These are phyloP conservation scores for Spodoptera litura DNA, from an alignment of 1,140 invertebrate species.

Conservation along the genomic window DNA sequence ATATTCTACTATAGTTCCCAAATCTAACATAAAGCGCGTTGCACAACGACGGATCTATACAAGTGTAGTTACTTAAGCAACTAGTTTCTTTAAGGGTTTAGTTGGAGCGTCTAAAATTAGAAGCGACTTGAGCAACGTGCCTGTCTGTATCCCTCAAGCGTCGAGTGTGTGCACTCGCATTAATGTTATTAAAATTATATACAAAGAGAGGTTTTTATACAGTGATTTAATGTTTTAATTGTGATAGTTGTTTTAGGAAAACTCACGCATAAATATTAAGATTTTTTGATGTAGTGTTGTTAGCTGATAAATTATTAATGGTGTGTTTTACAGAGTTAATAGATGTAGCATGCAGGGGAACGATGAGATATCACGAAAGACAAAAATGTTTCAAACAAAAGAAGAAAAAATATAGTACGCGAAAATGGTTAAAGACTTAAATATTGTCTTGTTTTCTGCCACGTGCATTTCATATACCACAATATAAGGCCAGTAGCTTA, in stretches of 20 bases:
- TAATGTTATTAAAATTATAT: slow-evolving; percentile 29
- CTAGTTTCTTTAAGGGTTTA: slow-evolving; percentile 25
- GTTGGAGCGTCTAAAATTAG: slow-evolving; percentile 27
- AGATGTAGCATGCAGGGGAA: too few species aligned
- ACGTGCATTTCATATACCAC: slow-evolving; percentile 5
- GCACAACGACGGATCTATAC: background rate
- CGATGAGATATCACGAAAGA: too few species aligned
- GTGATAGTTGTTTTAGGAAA: too few species aligned
- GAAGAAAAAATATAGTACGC: too few species aligned
- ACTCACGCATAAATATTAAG: too few species aligned
- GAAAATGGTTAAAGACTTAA: too few species aligned
- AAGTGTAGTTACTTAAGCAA: background rate
- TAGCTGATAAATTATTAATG: too few species aligned
- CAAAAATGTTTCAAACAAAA: too few species aligned
- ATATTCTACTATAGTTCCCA: too few species aligned
- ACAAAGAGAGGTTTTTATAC: background rate
- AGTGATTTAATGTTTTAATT: background rate
- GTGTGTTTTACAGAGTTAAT: too few species aligned
- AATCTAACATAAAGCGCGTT: background rate
- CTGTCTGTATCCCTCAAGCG: slow-evolving; percentile 11
- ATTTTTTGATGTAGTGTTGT: too few species aligned
- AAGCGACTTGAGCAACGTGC: background rate
- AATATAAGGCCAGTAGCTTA: slow-evolving; percentile 26
- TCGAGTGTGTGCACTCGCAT: background rate
- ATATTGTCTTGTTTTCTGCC: too few species aligned